Evolutionary conservation across 2,888 invertebrate genomes (phyloP).

Genomic region (Nysson spinosus): DNA sequence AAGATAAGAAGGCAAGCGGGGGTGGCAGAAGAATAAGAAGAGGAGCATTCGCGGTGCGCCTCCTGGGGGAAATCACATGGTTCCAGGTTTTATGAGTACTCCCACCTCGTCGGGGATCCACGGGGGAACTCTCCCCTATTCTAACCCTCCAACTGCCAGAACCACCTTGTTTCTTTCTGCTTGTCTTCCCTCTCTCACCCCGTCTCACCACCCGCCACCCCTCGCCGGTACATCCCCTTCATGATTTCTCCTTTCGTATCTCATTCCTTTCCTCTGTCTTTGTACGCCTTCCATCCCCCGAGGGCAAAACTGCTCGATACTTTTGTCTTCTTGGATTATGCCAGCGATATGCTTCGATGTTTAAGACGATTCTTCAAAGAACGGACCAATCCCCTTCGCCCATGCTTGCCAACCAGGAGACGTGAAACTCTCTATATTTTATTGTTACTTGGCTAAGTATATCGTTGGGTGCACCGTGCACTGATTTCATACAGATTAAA

Average conservation of each 20-base stretch:
- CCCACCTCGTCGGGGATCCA: slow-evolving; percentile 60
- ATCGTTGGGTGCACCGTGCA: no score
- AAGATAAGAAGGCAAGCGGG: slow-evolving; percentile 17
- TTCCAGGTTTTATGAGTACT: slow-evolving; percentile 72
- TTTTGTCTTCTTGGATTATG: slow-evolving; percentile 65
- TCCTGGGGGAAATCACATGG: slow-evolving; percentile 75
- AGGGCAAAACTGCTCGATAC: slow-evolving; percentile 58
- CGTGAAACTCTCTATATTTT: no score
- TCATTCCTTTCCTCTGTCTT: background rate
- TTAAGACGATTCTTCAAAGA: slow-evolving; percentile 55
- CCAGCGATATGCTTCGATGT: slow-evolving; percentile 63
- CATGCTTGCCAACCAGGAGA: no score
- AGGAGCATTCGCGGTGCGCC: slow-evolving; percentile 64
- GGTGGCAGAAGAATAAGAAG: slow-evolving; percentile 55
- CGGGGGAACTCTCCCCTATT: slow-evolving; percentile 53
- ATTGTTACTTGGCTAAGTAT: no score
- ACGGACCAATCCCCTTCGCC: no score
- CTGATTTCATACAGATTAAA: no score
- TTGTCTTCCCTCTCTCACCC: slow-evolving; percentile 7
- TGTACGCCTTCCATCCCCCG: slow-evolving; percentile 15
- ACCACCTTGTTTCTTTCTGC: slow-evolving; percentile 42
- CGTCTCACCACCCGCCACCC: background rate
- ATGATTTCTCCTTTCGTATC: slow-evolving; percentile 33
- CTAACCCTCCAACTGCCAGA: slow-evolving; percentile 34
- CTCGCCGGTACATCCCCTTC: slow-evolving; percentile 6